These are phyloP conservation scores for Monodelphis domestica DNA, from an alignment of 2,797 vertebrate genomes.

Conservation along the genomic window DNA sequence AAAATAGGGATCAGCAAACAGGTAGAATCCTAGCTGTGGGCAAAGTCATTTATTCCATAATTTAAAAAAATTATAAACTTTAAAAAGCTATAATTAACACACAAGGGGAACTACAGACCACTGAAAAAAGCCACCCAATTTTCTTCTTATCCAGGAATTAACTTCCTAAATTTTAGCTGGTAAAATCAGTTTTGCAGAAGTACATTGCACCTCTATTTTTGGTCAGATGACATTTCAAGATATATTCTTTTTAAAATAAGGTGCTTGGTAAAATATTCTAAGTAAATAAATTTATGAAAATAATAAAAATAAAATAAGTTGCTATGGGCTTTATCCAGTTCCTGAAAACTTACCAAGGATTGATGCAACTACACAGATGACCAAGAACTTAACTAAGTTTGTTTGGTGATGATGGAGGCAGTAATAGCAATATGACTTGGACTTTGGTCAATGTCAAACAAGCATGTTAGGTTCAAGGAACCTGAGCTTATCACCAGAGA, in stretches of 20 bases:
- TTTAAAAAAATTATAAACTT: not conserved
- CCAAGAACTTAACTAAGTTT: not conserved
- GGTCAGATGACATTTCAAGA: not conserved
- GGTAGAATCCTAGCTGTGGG: not conserved
- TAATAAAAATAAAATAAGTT: too few species aligned
- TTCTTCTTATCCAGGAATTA: not conserved
- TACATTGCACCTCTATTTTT: not conserved
- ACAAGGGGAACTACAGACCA: not conserved
- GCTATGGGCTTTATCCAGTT: not conserved
- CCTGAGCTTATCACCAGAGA: conserved; percentile 9
- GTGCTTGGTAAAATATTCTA: too few species aligned
- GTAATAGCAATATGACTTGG: not conserved
- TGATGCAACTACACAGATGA: not conserved
- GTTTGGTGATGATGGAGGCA: not conserved
- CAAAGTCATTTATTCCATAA: not conserved
- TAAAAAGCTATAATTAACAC: not conserved
- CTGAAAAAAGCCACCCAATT: not conserved
- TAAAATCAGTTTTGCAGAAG: not conserved
- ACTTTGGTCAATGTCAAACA: conserved; percentile 4
- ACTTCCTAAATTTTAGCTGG: not conserved
- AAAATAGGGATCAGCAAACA: not conserved
- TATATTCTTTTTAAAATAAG: not conserved
- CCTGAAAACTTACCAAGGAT: not conserved
- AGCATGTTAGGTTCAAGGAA: not conserved
- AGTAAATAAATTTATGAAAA: too few species aligned